These are phyloP conservation scores for Chloroclystis v-ata DNA, from an alignment of 2,888 invertebrate species.

Conservation along the genomic window DNA sequence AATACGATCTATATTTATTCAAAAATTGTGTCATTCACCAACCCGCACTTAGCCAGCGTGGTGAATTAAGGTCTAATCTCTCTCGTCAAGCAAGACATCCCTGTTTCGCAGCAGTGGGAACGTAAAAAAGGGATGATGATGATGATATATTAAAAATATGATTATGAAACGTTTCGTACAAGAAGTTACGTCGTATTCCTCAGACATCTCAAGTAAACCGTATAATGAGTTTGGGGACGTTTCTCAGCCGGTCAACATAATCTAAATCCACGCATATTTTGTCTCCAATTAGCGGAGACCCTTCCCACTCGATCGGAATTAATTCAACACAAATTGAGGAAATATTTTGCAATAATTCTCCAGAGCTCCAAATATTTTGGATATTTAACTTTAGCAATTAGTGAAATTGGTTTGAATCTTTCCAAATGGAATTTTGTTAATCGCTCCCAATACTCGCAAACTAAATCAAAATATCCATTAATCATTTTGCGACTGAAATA, in stretches of 20 bases:
- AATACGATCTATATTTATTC: too few relatives aligned
- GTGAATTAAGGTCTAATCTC: too few relatives aligned
- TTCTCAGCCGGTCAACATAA: constrained; percentile 15
- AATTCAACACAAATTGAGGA: constrained; percentile 32
- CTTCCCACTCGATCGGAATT: constrained; percentile 33
- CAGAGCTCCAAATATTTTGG: constrained; percentile 28
- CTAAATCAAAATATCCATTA: constrained; percentile 34
- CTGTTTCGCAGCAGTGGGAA: too few relatives aligned
- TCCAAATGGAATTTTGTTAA: constrained; percentile 40
- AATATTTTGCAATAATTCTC: constrained; percentile 35
- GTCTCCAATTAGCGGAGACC: constrained; percentile 28
- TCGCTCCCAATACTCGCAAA: constrained; percentile 30
- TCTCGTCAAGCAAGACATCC: too few relatives aligned
- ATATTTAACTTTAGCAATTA: constrained; percentile 43
- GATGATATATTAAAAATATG: too few relatives aligned
- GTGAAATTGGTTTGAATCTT: constrained; percentile 29
- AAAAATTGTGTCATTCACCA: too few relatives aligned
- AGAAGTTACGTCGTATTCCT: too few relatives aligned
- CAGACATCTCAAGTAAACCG: constrained; percentile 4
- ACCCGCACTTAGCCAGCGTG: too few relatives aligned
- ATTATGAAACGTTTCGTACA: too few relatives aligned
- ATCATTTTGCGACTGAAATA: constrained; percentile 28
- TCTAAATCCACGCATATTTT: constrained; percentile 24
- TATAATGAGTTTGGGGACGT: constrained; percentile 6
- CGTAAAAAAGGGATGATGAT: too few relatives aligned